These are phyloP conservation scores for Apostichopus californicus DNA, from an alignment of 35 echinoderm and acorn worm species.

Conservation along the genomic window DNA sequence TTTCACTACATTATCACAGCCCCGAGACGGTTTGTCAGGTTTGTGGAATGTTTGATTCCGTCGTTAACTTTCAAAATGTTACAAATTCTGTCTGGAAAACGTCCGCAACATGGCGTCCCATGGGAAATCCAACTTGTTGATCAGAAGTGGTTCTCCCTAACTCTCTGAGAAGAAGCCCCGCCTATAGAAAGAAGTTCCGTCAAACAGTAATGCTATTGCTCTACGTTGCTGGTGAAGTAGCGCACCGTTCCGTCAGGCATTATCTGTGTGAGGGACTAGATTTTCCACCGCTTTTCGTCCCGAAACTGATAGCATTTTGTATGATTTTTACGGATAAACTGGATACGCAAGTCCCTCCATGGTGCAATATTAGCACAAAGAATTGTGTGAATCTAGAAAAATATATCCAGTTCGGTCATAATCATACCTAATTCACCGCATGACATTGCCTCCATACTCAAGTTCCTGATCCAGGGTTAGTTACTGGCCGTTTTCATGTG, in stretches of 20 bases:
- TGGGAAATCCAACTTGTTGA: neutral
- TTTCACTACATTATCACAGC: too few relatives aligned
- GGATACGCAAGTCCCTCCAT: conserved; percentile 43
- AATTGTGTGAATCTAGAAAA: neutral
- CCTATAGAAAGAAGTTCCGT: conserved; percentile 21
- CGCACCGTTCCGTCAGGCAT: conserved; percentile 4
- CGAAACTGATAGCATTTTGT: conserved; percentile 14
- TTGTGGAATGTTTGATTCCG: conserved; percentile 23
- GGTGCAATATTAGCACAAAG: neutral
- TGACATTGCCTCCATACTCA: neutral
- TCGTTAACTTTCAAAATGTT: neutral
- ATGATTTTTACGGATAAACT: conserved; percentile 17
- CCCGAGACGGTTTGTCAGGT: neutral
- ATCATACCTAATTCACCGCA: neutral
- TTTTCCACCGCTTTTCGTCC: conserved; percentile 28
- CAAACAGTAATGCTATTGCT: neutral
- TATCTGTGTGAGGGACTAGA: conserved; percentile 43
- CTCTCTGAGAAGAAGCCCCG: neutral
- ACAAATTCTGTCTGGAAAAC: neutral
- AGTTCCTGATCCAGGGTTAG: neutral
- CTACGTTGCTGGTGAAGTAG: conserved; percentile 7
- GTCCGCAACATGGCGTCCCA: neutral
- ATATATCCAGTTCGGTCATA: neutral
- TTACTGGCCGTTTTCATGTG: neutral
- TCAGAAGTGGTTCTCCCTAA: conserved; percentile 8